Base-by-base conservation (phyloP, 2,888 invertebrate genomes). In the Notocelia uddmanniana region DNA sequence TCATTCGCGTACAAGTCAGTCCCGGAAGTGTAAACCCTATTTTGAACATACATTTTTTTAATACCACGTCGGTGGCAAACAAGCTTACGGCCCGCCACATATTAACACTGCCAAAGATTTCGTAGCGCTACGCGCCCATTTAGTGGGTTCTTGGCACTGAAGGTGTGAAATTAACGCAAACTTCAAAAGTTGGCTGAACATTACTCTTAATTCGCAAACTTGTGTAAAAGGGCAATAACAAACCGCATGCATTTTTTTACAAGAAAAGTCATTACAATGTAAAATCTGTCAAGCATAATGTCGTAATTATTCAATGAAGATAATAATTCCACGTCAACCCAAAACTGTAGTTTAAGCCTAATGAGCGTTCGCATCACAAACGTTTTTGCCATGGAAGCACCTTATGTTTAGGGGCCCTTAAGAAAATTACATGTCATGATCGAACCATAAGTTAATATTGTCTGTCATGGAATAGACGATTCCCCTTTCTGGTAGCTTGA, bases 351-450 rank as follows among this genome's bases (percentile, higher is more conserved):
- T 73, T 74, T 73, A 83, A 83, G 75, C 82, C 82, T 90, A 90
- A 91, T 91, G 89, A 87, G 82, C 81, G 78, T 79, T 77, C 78
- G 78, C 79, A 81, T 82, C 82, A 85, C 85, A 85, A 86, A 83
- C 84, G 83, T 83, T 71, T 73, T 71, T 71, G 59, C 66, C 9
- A 60, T 55, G 67, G 71, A 60, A 21, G 68, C 62, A 62, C 62
- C 72, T 62, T 67, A 71, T 67, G 73, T 69, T 69, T 73, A 69
- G 64, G 64, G 63, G 19, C 59, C 69, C 50, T 23, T 52, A 6
- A 15, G 62, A 66, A 59, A 52, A 54, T 52, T 15, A 41, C 60
- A 48, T 68, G 60, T 68, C 68, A 72, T 48, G 45, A 37, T 68
- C 19, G 52, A 66, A 59, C 37, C 64, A 59, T 54, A 66, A 64